Percentiles rank a stretch among this genome's conserved stretches.
phyloP scores from a whole-genome alignment of 2,888 invertebrate genomes.

The Therioaphis trifolii region DNA sequence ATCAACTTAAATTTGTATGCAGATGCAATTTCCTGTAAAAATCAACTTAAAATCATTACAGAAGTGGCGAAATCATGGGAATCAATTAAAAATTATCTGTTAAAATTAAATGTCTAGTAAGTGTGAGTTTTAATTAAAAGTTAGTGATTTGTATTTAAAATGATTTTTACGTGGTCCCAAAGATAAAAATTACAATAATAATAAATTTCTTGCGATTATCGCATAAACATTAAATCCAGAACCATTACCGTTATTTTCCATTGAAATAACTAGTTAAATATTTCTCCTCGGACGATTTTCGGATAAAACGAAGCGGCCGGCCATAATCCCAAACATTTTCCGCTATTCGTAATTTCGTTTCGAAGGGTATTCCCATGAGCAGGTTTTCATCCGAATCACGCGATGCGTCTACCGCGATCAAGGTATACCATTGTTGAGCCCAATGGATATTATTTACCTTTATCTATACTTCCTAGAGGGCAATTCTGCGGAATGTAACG shows the following conservation, averaged over 20 bases:
- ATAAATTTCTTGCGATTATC: conserved; percentile 23
- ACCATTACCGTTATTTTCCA: conserved; percentile 25
- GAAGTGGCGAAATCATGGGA: too few relatives aligned
- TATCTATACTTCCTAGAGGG: conserved; percentile 46
- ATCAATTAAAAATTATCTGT: not conserved
- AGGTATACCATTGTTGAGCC: conserved; percentile 35
- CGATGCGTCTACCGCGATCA: not conserved
- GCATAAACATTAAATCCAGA: conserved; percentile 22
- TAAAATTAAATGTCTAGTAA: not conserved
- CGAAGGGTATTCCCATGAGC: conserved; percentile 46
- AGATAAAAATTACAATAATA: conserved; percentile 5
- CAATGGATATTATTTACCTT: conserved; percentile 49
- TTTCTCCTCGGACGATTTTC: conserved; percentile 31
- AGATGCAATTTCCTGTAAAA: too few relatives aligned
- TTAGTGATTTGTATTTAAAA: not conserved
- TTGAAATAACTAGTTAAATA: conserved; percentile 44
- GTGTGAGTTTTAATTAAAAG: not conserved
- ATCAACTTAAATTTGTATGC: too few relatives aligned
- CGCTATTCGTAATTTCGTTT: conserved; percentile 47
- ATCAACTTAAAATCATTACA: too few relatives aligned
- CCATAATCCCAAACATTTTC: conserved; percentile 40
- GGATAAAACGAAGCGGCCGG: conserved; percentile 30
- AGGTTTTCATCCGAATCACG: conserved; percentile 46
- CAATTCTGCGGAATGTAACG: conserved; percentile 38
- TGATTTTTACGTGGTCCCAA: not conserved